These are phyloP conservation scores for Polydesmus complanatus DNA, from an alignment of 2,888 invertebrate genomes.

Conservation along the genomic window DNA sequence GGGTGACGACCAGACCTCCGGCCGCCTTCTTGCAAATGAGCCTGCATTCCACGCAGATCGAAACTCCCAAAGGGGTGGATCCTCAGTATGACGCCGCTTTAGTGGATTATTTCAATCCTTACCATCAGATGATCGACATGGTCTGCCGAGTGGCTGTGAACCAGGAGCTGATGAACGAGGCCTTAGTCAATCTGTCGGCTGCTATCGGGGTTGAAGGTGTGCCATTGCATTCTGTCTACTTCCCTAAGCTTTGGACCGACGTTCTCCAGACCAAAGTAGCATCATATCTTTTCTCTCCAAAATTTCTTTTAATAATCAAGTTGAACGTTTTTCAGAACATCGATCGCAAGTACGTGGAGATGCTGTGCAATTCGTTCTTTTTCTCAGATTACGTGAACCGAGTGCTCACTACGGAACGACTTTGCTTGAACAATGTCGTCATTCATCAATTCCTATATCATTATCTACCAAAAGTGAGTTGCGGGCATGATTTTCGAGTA, in stretches of 20 bases:
- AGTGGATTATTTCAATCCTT: conserved; percentile 66
- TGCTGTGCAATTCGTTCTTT: conserved; percentile 65
- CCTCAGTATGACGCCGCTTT: conserved; percentile 60
- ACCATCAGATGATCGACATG: conserved; percentile 76
- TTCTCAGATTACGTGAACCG: conserved; percentile 81
- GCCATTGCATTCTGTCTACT: conserved; percentile 71
- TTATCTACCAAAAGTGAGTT: conserved; percentile 69
- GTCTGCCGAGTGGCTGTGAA: conserved; percentile 77
- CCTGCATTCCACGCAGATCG: conserved; percentile 59
- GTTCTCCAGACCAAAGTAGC: conserved; percentile 64
- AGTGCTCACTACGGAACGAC: conserved; percentile 72
- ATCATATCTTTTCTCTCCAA: conserved; percentile 23
- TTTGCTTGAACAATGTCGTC: conserved; percentile 65
- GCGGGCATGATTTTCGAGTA: neutral
- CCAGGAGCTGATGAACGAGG: conserved; percentile 71
- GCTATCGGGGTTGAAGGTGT: conserved; percentile 82
- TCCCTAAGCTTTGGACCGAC: conserved; percentile 84
- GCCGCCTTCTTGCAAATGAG: conserved; percentile 74
- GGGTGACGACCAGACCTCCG: conserved; percentile 42
- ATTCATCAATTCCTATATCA: conserved; percentile 77
- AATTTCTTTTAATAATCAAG: neutral
- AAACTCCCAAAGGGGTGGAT: conserved; percentile 55
- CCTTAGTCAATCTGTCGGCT: conserved; percentile 69
- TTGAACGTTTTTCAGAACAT: conserved; percentile 41
- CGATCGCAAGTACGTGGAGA: conserved; percentile 64